A percentile compares a stretch with the other conserved stretches of the same genome.
Evolutionary conservation across 2,797 vertebrate genomes (phyloP).

Genomic region (Takifugu ocellatus): DNA sequence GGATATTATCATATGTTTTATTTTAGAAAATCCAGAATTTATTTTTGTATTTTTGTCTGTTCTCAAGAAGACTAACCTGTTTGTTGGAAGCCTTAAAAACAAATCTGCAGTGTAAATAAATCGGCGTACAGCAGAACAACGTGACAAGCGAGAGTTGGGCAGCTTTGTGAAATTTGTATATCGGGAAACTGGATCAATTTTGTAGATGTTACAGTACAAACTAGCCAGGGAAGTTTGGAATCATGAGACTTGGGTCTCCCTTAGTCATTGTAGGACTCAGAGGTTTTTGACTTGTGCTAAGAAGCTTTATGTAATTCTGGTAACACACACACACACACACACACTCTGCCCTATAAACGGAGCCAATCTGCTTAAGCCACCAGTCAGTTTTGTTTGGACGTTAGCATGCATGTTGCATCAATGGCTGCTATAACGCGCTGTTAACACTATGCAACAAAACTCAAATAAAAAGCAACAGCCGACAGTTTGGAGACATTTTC

Average conservation of each 20-base stretch:
- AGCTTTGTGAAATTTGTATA: constrained; percentile 18
- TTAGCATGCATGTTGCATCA: constrained; percentile 15
- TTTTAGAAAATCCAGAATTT: neutral
- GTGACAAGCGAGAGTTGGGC: constrained; percentile 18
- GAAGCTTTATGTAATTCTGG: constrained; percentile 66
- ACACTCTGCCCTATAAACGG: constrained; percentile 49
- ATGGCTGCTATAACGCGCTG: neutral
- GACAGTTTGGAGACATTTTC: neutral
- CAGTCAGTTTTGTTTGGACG: constrained; percentile 34
- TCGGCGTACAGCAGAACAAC: neutral
- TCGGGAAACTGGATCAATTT: constrained; percentile 10
- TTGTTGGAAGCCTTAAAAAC: constrained; percentile 41
- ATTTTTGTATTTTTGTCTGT: constrained; percentile 5
- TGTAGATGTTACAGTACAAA: constrained; percentile 14
- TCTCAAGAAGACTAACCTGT: neutral
- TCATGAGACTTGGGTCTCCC: constrained; percentile 51
- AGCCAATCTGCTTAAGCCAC: constrained; percentile 59
- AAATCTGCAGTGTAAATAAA: constrained; percentile 6
- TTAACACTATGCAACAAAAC: neutral
- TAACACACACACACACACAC: constrained; percentile 18
- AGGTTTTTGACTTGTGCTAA: constrained; percentile 59
- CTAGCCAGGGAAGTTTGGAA: constrained; percentile 36
- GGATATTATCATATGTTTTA: constrained; percentile 11
- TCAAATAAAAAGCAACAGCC: constrained; percentile 29
- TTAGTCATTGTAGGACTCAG: constrained; percentile 37